These are phyloP conservation scores for Cuculus canorus DNA, from an alignment of 2,797 vertebrate species.

Conservation along the genomic window DNA sequence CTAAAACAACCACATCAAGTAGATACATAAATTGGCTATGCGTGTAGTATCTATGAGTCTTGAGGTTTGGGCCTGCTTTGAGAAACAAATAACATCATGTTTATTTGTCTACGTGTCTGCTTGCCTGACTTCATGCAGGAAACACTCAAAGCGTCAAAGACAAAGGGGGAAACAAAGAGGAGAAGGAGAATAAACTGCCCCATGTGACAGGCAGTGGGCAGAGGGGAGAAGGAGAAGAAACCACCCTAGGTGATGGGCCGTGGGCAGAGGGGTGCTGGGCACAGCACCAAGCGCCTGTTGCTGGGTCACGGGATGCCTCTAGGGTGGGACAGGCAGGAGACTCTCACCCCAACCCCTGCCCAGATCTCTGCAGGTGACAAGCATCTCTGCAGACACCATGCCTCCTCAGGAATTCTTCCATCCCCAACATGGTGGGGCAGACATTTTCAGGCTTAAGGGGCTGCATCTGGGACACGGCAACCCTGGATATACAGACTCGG, in stretches of 20 bases:
- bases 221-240: not conserved
- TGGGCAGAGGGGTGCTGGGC: not conserved
- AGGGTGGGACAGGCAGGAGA: not conserved
- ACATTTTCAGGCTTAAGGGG: not conserved
- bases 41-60: not conserved
- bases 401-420: not conserved
- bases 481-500: no score
- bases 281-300: fast-evolving
- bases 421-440: fast-evolving
- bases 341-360: not conserved
- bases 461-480: no score
- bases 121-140: not conserved
- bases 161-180: fast-evolving
- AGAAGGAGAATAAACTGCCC: not conserved
- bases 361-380: fast-evolving
- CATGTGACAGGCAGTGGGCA: no score
- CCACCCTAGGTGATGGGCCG: not conserved
- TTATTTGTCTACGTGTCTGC: not conserved
- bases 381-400: not conserved
- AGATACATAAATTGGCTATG: not conserved
- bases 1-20: not conserved
- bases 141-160: no score
- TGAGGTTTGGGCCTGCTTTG: not conserved
- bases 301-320: not conserved
- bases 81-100: not conserved